Evolutionary conservation across 2,888 invertebrate genomes (phyloP).

Genomic region (Epistrophe eligans): DNA sequence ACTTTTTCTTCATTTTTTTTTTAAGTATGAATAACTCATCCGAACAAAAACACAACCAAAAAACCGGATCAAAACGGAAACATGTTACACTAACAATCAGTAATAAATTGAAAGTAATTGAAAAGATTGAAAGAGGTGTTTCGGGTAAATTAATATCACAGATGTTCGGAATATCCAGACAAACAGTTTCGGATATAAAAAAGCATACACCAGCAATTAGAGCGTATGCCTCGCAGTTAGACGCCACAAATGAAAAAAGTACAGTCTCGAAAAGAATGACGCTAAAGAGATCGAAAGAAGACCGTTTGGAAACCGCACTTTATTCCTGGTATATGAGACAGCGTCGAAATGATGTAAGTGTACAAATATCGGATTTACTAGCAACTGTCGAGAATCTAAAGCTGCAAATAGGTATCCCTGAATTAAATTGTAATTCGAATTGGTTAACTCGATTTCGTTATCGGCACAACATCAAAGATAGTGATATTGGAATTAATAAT

Average conservation of each 20-base stretch:
- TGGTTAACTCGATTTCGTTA: constrained; percentile 39
- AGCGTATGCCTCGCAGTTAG: constrained; percentile 25
- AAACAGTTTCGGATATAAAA: constrained; percentile 62
- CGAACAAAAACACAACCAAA: constrained; percentile 6
- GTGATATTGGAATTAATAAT: neutral
- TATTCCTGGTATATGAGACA: constrained; percentile 44
- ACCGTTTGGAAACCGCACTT: constrained; percentile 24
- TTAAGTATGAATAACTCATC: neutral
- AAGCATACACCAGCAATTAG: constrained; percentile 18
- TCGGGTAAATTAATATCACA: constrained; percentile 28
- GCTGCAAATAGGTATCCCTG: constrained; percentile 17
- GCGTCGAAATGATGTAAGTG: neutral
- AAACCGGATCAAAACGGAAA: constrained; percentile 53
- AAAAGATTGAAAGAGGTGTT: constrained; percentile 34
- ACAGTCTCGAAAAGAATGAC: constrained; percentile 36
- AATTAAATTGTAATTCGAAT: neutral
- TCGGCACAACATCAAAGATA: constrained; percentile 25
- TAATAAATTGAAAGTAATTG: constrained; percentile 56
- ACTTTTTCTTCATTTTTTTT: neutral
- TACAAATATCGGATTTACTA: neutral
- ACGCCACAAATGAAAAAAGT: constrained; percentile 16
- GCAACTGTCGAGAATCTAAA: constrained; percentile 15
- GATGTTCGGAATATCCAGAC: constrained; percentile 54
- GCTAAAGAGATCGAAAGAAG: constrained; percentile 25
- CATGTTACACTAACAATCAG: constrained; percentile 51